Conservation (phyloP, 2,113 vertebrate species). For the Carassius carassius region DNA sequence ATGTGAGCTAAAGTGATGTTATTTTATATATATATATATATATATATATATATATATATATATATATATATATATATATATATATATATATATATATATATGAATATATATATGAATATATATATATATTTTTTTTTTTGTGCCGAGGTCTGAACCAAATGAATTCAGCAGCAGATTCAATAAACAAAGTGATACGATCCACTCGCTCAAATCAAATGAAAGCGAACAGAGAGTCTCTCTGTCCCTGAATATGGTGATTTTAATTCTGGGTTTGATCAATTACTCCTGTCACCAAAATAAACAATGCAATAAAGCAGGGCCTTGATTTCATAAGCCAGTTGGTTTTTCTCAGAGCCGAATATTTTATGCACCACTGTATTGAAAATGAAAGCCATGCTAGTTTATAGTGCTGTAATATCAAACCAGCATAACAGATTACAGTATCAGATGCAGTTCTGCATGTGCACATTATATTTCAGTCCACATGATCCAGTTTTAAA, state of each 20-base stretch:
- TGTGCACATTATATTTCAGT: neutral
- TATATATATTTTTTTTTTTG: neutral
- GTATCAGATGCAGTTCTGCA: neutral
- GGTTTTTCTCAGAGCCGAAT: neutral
- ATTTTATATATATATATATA: neutral
- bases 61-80: too few species aligned
- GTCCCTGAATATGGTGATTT: neutral
- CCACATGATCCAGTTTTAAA: neutral
- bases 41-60: too few species aligned
- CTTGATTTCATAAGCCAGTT: neutral
- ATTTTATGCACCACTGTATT: neutral
- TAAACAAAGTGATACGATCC: constrained; percentile 1
- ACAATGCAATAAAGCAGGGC: neutral
- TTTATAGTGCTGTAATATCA: neutral
- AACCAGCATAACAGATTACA: neutral
- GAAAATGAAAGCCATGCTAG: neutral
- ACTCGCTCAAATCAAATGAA: constrained; percentile 31
- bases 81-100: too few species aligned
- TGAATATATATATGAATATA: too few species aligned
- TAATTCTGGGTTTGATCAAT: constrained; percentile 17
- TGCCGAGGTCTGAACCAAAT: constrained; percentile 21
- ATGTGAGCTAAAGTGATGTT: neutral
- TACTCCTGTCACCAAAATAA: neutral
- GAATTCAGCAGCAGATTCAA: constrained; percentile 40
- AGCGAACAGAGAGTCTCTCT: neutral